phyloP scores from a whole-genome alignment of 2,888 invertebrate genomes.

The Patella pellucida region DNA sequence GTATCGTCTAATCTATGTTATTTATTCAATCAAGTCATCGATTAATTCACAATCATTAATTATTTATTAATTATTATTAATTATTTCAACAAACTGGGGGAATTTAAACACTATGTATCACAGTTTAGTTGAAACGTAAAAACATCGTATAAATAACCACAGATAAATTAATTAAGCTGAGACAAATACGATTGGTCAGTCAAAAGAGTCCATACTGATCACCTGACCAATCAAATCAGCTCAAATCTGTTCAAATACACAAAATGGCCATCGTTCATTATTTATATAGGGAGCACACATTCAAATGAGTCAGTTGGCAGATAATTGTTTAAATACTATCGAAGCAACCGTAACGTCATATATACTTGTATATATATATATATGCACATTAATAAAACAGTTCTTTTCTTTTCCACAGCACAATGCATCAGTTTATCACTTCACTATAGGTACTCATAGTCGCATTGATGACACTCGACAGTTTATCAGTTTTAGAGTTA shows the following conservation, averaged over 20 bases:
- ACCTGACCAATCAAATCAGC: constrained; percentile 6
- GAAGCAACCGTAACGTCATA: too few species aligned
- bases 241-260: not conserved
- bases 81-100: not conserved
- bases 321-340: too few species aligned
- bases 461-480: too few species aligned
- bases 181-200: constrained; percentile 11
- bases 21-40: too few species aligned
- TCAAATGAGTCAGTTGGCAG: too few species aligned
- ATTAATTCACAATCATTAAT: too few species aligned
- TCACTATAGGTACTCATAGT: not conserved
- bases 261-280: too few species aligned
- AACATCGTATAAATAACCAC: not conserved
- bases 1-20: too few species aligned
- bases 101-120: constrained; percentile 1
- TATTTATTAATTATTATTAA: not conserved
- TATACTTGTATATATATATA: too few species aligned
- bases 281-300: too few species aligned
- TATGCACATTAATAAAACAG: too few species aligned
- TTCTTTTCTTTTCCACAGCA: not conserved
- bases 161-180: constrained; percentile 3
- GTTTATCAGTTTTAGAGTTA: too few species aligned
- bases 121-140: constrained; percentile 5
- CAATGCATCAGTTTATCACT: not conserved
- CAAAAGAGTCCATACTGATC: not conserved